Conservation (phyloP, 2,113 vertebrate genomes). For the Ochotona curzoniae region DNA sequence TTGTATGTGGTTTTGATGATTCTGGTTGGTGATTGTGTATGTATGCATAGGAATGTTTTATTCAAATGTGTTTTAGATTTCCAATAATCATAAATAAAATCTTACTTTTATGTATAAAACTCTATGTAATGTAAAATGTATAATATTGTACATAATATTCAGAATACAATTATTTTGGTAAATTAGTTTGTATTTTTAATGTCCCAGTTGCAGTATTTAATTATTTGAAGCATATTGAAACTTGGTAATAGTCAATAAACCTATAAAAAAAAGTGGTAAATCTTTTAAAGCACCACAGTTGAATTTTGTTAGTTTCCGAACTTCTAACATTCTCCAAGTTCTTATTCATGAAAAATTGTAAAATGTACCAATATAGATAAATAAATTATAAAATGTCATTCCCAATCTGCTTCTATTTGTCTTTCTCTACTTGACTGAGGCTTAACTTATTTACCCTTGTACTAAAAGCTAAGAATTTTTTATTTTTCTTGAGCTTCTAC, state of each 20-base stretch:
- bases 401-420: not conserved
- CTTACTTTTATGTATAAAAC: conserved; percentile 85
- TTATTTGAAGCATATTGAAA: conserved; percentile 87
- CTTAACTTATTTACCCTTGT: not conserved
- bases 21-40: conserved; percentile 64
- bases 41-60: conserved; percentile 78
- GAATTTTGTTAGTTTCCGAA: conserved; percentile 39
- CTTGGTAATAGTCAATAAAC: conserved; percentile 86
- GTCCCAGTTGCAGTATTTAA: conserved; percentile 87
- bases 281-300: not conserved
- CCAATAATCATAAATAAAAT: conserved; percentile 82
- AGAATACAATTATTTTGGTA: conserved; percentile 91
- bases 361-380: not conserved
- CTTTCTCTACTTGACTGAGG: not conserved
- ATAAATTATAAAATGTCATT: conserved; percentile 46
- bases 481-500: conserved; percentile 11
- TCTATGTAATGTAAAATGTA: conserved; percentile 90
- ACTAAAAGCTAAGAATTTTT: not conserved
- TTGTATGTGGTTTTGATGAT: conserved; percentile 77
- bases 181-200: conserved; percentile 90
- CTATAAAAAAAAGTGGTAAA: conserved; percentile 61
- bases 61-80: conserved; percentile 80
- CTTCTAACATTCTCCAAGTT: not conserved
- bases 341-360: conserved; percentile 31
- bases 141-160: conserved; percentile 91